phyloP scores from a whole-genome alignment of 2,888 invertebrate genomes.

The Mesoligia furuncula region DNA sequence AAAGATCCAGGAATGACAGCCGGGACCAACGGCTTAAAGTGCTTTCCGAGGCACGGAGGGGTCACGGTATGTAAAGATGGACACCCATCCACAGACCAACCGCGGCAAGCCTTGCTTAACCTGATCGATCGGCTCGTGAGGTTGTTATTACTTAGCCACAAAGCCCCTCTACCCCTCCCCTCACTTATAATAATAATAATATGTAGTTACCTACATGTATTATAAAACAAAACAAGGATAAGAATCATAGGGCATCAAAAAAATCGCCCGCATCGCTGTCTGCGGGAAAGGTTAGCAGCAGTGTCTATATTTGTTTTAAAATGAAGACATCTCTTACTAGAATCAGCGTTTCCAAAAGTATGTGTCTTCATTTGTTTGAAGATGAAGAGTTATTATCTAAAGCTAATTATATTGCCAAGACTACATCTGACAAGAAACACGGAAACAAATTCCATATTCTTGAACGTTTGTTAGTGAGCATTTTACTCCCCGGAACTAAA shows the following conservation, averaged over 20 bases:
- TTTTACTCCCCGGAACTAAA: background rate
- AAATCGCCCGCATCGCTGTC: background rate
- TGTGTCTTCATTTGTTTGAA: background rate
- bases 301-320: background rate
- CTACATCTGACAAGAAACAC: background rate
- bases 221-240: background rate
- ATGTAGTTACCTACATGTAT: background rate
- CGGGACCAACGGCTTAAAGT: no score
- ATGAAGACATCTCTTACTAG: background rate
- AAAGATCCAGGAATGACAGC: no score
- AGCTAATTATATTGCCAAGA: background rate
- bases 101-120: no score
- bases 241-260: background rate
- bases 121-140: no score
- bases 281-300: background rate
- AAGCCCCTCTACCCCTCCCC: no score
- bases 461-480: background rate
- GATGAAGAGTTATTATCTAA: background rate
- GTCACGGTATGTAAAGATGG: no score
- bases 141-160: no score
- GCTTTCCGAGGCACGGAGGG: no score
- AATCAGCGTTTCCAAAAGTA: background rate
- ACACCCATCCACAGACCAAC: no score
- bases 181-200: no score
- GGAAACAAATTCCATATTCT: background rate